phyloP scores from a whole-genome alignment of 2,888 invertebrate species.

The Pimpla rufipes region DNA sequence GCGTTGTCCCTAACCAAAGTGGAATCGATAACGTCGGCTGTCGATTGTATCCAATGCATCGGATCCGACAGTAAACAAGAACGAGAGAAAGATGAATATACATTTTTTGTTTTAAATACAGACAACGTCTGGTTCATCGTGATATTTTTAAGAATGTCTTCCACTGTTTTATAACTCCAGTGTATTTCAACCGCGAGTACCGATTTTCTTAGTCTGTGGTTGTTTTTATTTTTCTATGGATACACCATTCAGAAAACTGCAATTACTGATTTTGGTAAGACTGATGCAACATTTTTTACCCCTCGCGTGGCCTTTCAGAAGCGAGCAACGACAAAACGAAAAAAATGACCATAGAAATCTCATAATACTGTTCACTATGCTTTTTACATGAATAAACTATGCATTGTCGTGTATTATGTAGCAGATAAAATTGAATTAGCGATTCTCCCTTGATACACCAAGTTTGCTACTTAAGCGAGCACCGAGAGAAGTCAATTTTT shows the following conservation, averaged over 20 bases:
- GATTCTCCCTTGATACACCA: conserved; percentile 17
- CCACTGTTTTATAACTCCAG: not conserved
- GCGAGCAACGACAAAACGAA: not conserved
- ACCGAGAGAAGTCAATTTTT: conserved; percentile 25
- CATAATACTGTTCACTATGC: not conserved
- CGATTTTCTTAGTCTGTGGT: too few relatives aligned
- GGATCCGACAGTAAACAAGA: not conserved
- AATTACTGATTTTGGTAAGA: too few relatives aligned
- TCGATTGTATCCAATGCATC: not conserved
- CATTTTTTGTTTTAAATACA: not conserved
- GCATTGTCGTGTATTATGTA: not conserved
- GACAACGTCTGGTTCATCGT: not conserved
- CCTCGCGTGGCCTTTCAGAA: too few relatives aligned
- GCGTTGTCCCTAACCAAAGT: conserved; percentile 12
- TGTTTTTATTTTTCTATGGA: too few relatives aligned
- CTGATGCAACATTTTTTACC: too few relatives aligned
- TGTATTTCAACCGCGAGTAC: too few relatives aligned
- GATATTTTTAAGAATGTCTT: not conserved
- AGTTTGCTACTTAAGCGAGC: conserved; percentile 46
- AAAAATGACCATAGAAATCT: not conserved
- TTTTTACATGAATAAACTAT: not conserved
- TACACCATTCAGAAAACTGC: too few relatives aligned
- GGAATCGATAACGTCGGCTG: conserved; percentile 50
- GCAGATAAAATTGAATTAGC: conserved; percentile 50
- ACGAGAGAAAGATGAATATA: not conserved